Conservation (phyloP, 1,140 invertebrate species). For the Drosophila nasuta region DNA sequence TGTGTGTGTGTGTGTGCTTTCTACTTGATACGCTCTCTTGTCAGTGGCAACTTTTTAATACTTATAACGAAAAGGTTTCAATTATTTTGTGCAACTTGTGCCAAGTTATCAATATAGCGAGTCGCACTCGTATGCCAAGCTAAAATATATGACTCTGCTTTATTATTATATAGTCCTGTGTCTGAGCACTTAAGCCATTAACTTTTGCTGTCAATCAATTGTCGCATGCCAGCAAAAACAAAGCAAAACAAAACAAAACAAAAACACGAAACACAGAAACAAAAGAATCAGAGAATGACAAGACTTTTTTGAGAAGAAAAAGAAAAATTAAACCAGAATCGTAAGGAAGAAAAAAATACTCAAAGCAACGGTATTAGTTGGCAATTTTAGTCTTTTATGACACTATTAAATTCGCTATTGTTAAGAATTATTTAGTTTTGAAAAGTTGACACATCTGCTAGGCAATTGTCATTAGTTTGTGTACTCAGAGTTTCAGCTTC, state of each 20-base stretch:
- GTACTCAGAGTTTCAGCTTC: not conserved
- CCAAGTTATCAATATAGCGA: constrained; percentile 16
- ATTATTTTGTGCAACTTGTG: constrained; percentile 53
- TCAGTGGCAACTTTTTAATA: constrained; percentile 45
- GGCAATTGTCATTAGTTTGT: not conserved
- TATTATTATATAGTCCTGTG: constrained; percentile 28
- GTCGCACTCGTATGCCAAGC: not conserved
- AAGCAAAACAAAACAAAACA: constrained; percentile 47
- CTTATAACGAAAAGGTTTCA: constrained; percentile 64
- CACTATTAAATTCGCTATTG: no score
- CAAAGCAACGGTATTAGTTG: constrained; percentile 21
- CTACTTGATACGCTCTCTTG: constrained; percentile 52
- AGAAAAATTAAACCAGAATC: constrained; percentile 44
- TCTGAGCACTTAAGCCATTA: constrained; percentile 67
- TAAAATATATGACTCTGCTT: constrained; percentile 22
- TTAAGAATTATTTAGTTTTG: not conserved
- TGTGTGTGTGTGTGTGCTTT: constrained; percentile 28
- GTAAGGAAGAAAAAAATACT: constrained; percentile 1
- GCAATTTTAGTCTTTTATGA: not conserved
- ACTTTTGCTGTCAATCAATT: constrained; percentile 80
- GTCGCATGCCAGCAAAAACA: constrained; percentile 53
- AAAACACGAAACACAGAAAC: constrained; percentile 47
- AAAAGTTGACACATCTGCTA: not conserved
- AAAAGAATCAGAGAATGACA: constrained; percentile 67
- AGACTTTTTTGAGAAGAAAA: constrained; percentile 46